phyloP scores from a whole-genome alignment of 1,140 invertebrate genomes.

The Heterodera schachtii region DNA sequence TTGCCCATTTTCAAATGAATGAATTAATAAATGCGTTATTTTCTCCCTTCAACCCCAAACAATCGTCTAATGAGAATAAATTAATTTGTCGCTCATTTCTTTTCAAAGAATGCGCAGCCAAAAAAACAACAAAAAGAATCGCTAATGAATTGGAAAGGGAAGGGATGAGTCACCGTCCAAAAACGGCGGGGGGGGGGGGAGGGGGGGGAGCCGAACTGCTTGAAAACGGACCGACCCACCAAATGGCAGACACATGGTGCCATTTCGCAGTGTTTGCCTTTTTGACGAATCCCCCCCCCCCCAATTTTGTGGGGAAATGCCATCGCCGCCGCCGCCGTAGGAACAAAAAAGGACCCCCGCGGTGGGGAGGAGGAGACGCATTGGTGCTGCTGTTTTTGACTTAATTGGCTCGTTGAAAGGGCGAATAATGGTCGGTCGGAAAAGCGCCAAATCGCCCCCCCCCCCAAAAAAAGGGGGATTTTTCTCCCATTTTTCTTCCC shows the following conservation, averaged over 20 bases:
- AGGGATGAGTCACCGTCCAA: background rate
- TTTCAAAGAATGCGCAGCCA: background rate
- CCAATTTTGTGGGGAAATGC: background rate
- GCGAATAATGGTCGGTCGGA: background rate
- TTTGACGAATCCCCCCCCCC: background rate
- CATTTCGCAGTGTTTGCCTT: background rate
- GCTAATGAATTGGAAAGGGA: background rate
- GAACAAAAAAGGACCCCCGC: no score
- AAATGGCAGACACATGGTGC: background rate
- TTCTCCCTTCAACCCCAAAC: background rate
- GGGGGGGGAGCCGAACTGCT: background rate
- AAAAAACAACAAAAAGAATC: background rate
- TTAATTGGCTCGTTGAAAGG: slow-evolving; percentile 9
- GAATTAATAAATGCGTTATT: background rate
- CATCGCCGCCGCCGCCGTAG: background rate
- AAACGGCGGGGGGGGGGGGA: no score
- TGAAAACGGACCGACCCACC: background rate
- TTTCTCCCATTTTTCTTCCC: background rate
- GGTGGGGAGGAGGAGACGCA: background rate
- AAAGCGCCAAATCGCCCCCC: background rate
- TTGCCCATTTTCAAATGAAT: no score
- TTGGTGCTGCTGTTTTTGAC: slow-evolving; percentile 1
- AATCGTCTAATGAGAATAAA: background rate
- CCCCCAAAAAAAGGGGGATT: background rate
- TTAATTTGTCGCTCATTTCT: background rate